phyloP scores from a whole-genome alignment of 2,113 vertebrate genomes.

The Hippopotamus amphibius region DNA sequence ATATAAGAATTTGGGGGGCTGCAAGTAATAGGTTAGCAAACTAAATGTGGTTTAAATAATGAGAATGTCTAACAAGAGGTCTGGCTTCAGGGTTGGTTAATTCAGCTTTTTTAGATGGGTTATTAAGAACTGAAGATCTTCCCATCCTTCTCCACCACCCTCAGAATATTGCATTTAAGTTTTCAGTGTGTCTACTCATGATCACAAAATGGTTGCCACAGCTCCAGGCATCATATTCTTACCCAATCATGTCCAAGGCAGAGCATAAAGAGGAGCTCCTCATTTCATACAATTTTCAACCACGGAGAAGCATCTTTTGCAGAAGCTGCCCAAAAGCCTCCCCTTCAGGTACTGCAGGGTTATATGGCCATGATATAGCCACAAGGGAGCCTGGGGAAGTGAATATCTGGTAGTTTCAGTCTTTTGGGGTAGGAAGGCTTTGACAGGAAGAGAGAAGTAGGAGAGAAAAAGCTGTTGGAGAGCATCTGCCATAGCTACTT shows the following conservation, averaged over 20 bases:
- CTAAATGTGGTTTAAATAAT: constrained; percentile 15
- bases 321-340: neutral
- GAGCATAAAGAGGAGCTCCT: neutral
- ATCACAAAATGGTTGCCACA: neutral
- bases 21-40: constrained; percentile 50
- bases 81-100: constrained; percentile 31
- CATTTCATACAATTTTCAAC: neutral
- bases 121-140: constrained; percentile 46
- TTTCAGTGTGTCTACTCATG: neutral
- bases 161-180: neutral
- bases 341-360: neutral
- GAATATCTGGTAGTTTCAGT: neutral
- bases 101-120: constrained; percentile 25
- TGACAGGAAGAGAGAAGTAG: neutral
- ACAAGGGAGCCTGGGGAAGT: neutral
- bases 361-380: neutral
- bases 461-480: neutral
- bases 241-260: neutral
- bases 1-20: constrained; percentile 19
- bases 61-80: constrained; percentile 33
- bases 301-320: neutral
- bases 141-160: neutral
- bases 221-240: neutral
- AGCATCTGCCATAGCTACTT: neutral
- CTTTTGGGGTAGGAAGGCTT: neutral